Base-by-base conservation (phyloP, 2,888 invertebrate genomes). In the Tinea pellionella region DNA sequence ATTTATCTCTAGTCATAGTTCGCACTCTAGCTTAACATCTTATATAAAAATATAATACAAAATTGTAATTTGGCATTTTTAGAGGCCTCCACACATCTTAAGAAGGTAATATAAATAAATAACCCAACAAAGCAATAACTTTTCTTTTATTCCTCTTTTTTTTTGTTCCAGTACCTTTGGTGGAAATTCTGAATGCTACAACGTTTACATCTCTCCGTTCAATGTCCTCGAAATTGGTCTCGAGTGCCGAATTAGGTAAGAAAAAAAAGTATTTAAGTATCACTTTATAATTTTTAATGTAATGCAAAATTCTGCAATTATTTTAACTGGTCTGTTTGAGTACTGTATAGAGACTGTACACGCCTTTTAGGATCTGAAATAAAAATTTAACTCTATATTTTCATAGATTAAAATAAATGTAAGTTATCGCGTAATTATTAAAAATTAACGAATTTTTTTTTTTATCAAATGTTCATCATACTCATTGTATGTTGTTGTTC, bases 201-300 rank as follows among this genome's bases (percentile, higher is more conserved):
- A 87, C 86, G 0, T 87, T 82, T 57, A 86, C 87, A 11, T 86
- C 86, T 0, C 65, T 87, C 16, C 70, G 87, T 61, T 81, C 86
- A 2, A 77, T 86, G 82, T 82, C 83, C 30, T 84, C 87, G 0
- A 87, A 87, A 65, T 63, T 85, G 60, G 81, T 86, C n/a, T 71
- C 74, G 0, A 74, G 77, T 59, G 80, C 84, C 63, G 86, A 87
- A 66, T 73, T 84, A 72, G 87, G 87, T 85, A 68, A 69, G 70
- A 43, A 37, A 47, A n/a, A 24, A 30, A 55, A 24, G 19, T 55
- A 47, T 51, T 18, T 13, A 18, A 51, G 16, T 51, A 51, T 4
- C 16, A 15, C 16, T 51, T 18, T 51, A 1, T 18, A 18, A n/a
- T 6, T 9, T 2, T 37, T n/a, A 37, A 37, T 12, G 37, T 37